Base-by-base conservation (phyloP, 64 coral and sea anemone genomes). In the Porites australiensis region DNA sequence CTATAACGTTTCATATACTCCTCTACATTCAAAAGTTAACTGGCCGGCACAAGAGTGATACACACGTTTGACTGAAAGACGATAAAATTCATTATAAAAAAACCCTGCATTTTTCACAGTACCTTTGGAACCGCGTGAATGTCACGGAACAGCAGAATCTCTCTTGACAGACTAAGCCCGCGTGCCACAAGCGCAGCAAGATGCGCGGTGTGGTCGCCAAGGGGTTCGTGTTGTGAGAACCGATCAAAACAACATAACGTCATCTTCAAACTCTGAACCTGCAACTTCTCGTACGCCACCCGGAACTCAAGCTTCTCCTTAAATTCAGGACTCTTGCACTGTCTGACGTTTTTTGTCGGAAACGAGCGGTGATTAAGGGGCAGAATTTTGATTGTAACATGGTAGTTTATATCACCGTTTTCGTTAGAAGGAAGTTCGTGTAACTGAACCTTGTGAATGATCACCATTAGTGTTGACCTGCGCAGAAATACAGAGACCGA, bases 191-290 rank as follows among this genome's bases (percentile, higher is more conserved):
- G 55, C 9, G 87, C 82, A 70, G 59, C 72, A 12, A 93, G 75
- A 48, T 93, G 49, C 14, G 78, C 91, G 11, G 67, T 93, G 2
- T 86, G 83, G 12, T 93, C 72, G 0, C 91, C 91, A 53, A 93
- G 73, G 12, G 84, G 73, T 22, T 79, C 91, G 71, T 93, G 91
- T n/a, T 93, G 91, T 4, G 91, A 93, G 59, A 87, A 93, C 13
- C 91, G 91, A 93, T 93, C 82, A n/a, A 93, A 93, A 23, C 60
- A 87, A 47, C 71, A 79, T 53, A 93, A 64, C 21, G 79, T 93
- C 12, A 93, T 54, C 66, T 93, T 93, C 19, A 93, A 44, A 27
- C 76, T 93, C 60, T 93, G 91, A 13, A 18, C 48, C 2, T 78
- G 82, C 54, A 93, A 21, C 15, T 87, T 77, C 21, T 77, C 64